Conservation (phyloP, 2,888 invertebrate species). For the Galerucella calmariensis region DNA sequence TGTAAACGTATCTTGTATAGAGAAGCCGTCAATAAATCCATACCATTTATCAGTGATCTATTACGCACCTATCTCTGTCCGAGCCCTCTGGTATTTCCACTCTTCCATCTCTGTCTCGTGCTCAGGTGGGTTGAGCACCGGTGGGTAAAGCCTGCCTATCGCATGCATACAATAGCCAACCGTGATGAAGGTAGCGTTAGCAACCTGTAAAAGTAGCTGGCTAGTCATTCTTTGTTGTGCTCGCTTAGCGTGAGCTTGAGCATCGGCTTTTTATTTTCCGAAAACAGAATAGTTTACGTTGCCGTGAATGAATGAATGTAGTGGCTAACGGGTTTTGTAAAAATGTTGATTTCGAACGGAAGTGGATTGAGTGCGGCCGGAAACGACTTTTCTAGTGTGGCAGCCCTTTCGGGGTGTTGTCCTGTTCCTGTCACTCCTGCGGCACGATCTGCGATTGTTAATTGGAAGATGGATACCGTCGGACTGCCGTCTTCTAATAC, state of each 20-base stretch:
- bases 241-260: constrained; percentile 63
- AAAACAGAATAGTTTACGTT: neutral
- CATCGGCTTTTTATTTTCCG: constrained; percentile 12
- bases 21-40: constrained; percentile 58
- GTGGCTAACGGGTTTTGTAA: constrained; percentile 44
- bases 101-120: constrained; percentile 48
- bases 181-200: constrained; percentile 62
- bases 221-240: constrained; percentile 66
- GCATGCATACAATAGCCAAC: constrained; percentile 64
- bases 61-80: constrained; percentile 43
- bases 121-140: constrained; percentile 62
- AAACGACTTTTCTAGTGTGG: constrained; percentile 64
- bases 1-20: constrained; percentile 51
- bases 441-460: constrained; percentile 60
- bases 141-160: constrained; percentile 64
- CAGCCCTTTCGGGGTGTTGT: constrained; percentile 64
- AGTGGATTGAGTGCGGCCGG: constrained; percentile 64
- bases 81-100: constrained; percentile 4
- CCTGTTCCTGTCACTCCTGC: constrained; percentile 70
- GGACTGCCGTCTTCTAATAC: constrained; percentile 66
- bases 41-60: constrained; percentile 57
- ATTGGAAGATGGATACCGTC: constrained; percentile 74
- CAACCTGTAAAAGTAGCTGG: constrained; percentile 63
- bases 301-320: constrained; percentile 5
- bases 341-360: constrained; percentile 74